Evolutionary conservation across 2,888 invertebrate species (phyloP), one percentile per base, ranked within the genome.

Genomic region (Hypsopygia costalis): DNA sequence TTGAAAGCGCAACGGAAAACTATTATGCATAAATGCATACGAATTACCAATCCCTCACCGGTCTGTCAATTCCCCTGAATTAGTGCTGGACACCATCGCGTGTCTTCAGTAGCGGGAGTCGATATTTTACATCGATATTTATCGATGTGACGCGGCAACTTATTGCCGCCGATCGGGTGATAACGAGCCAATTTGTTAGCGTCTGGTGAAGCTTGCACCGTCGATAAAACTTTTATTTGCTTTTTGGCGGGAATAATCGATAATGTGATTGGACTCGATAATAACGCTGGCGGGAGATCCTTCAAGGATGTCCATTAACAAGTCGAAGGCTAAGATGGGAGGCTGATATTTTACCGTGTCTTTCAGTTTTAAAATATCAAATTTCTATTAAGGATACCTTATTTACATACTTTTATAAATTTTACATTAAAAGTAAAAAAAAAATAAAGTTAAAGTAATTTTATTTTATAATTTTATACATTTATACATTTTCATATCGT

Each of bases 121-220:
- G 73, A 75, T 74, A 66, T 54, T 47, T 63, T 70, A 70, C 71
- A 73, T 74, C 73, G 72, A 76, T 79, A 76, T 77, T 80, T 80
- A 79, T 77, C 75, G 74, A 70, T 61, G 64, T 72, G 70, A 69
- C 69, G 64, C 67, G 49, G 62, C 73, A 70, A 80, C 75, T 81
- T 83, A 83, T 79, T 69, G 74, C 72, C 67, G 55, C 57, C 63
- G 82, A 81, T 81, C 67, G 62, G 50, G 54, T 69, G 82, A 82
- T 83, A 83, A 80, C 76, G 69, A 76, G 71, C 70, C 76, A 82
- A 82, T 82, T 82, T 82, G 82, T 82, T 78, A 76, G 71, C 71
- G 62, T 55, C 55, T 49, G 46, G 51, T 53, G 50, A 52, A 51
- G 54, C 55, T 53, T 52, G 57, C 52, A 46, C 57, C 49, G 53